phyloP scores from a whole-genome alignment of 2,888 invertebrate species.

The Vesta saturnalis region DNA sequence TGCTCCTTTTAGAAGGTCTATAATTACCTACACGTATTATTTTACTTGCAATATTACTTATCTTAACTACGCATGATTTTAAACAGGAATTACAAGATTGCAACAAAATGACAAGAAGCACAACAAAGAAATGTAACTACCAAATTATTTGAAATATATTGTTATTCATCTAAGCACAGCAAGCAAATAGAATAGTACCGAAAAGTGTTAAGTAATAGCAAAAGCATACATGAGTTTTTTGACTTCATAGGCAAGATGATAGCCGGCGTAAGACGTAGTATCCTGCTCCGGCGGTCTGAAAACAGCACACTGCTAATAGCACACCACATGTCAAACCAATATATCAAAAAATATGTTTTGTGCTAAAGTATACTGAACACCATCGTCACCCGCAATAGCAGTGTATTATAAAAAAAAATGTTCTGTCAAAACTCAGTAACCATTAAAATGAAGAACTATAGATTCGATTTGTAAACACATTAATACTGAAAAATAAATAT shows the following conservation, averaged over 20 bases:
- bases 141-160: background rate
- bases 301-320: slow-evolving; percentile 69
- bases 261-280: slow-evolving; percentile 96
- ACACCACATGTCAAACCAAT: slow-evolving; percentile 55
- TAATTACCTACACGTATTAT: background rate
- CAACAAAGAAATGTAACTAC: slow-evolving; percentile 14
- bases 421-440: slow-evolving; percentile 1
- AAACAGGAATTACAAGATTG: background rate
- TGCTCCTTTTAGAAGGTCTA: background rate
- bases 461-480: too few relatives aligned
- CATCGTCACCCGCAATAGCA: slow-evolving; percentile 37
- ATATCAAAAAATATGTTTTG: slow-evolving; percentile 28
- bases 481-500: too few relatives aligned
- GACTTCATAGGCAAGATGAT: slow-evolving; percentile 99
- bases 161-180: slow-evolving; percentile 39
- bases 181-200: slow-evolving; percentile 50
- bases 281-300: slow-evolving; percentile 90
- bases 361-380: slow-evolving; percentile 20
- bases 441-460: background rate
- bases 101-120: slow-evolving; percentile 29
- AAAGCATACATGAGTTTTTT: slow-evolving; percentile 99
- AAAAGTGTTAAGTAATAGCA: slow-evolving; percentile 64
- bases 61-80: background rate
- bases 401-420: background rate
- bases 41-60: background rate